Percentiles rank a stretch among this genome's conserved stretches.
Conservation (phyloP, 2,888 invertebrate genomes). For the Ochropleura leucogaster region DNA sequence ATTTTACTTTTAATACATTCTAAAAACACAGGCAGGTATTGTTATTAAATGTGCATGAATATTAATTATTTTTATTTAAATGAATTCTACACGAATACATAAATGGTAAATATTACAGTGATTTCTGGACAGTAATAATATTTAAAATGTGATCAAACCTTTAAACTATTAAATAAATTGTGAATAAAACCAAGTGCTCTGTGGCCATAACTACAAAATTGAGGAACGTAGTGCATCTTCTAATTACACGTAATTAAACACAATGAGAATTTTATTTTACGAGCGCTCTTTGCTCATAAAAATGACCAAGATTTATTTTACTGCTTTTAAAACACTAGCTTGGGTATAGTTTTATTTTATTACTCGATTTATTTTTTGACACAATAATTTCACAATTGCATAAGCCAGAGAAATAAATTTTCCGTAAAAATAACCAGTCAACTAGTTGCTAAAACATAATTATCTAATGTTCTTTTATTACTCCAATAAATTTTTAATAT, state of each 20-base stretch:
- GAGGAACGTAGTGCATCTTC: conserved; percentile 44
- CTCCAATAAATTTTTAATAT: conserved; percentile 18
- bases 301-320: conserved; percentile 53
- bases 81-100: background rate
- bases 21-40: background rate
- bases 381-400: background rate
- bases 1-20: background rate
- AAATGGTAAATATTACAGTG: background rate
- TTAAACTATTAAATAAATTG: background rate
- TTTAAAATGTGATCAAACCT: background rate
- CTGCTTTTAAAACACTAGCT: conserved; percentile 9
- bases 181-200: conserved; percentile 4
- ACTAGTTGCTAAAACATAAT: background rate
- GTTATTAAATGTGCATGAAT: background rate
- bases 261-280: conserved; percentile 55
- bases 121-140: background rate
- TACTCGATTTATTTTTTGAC: background rate
- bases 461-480: background rate
- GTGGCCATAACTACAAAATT: conserved; percentile 13
- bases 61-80: background rate
- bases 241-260: conserved; percentile 44
- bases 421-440: background rate
- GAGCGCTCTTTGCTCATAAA: conserved; percentile 46
- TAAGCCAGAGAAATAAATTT: background rate
- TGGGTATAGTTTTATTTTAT: conserved; percentile 6